These are phyloP conservation scores for Synodontis membranacea DNA, from an alignment of 2,113 vertebrate species.

Conservation along the genomic window DNA sequence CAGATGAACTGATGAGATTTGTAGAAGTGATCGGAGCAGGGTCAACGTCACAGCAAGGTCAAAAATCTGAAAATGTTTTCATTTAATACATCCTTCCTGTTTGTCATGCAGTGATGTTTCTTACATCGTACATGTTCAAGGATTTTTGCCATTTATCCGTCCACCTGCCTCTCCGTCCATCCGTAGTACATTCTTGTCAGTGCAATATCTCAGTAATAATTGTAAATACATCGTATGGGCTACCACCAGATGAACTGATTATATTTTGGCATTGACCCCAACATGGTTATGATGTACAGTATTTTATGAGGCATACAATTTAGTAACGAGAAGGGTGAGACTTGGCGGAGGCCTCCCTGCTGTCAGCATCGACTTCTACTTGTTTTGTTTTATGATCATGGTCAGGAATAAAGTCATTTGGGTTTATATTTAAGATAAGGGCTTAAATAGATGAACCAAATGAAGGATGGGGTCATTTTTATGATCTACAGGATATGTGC, in stretches of 20 bases:
- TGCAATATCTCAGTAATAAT: not conserved
- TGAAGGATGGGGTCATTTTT: too few relatives aligned
- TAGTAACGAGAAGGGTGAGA: not conserved
- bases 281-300: too few relatives aligned
- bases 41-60: not conserved
- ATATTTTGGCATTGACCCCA: too few relatives aligned
- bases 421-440: not conserved
- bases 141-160: not conserved
- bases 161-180: not conserved
- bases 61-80: not conserved
- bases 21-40: not conserved
- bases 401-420: not conserved
- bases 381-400: constrained; percentile 14
- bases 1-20: not conserved
- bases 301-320: not conserved
- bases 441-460: too few relatives aligned
- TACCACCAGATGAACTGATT: not conserved
- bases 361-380: not conserved
- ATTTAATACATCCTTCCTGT: not conserved
- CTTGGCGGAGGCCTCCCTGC: not conserved
- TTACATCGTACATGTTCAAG: not conserved
- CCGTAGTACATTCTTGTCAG: not conserved
- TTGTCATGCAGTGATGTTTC: not conserved
- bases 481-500: not conserved
- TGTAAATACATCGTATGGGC: too few relatives aligned